Evolutionary conservation across 2,888 invertebrate genomes (phyloP).

Genomic region (Abscondita cerata): DNA sequence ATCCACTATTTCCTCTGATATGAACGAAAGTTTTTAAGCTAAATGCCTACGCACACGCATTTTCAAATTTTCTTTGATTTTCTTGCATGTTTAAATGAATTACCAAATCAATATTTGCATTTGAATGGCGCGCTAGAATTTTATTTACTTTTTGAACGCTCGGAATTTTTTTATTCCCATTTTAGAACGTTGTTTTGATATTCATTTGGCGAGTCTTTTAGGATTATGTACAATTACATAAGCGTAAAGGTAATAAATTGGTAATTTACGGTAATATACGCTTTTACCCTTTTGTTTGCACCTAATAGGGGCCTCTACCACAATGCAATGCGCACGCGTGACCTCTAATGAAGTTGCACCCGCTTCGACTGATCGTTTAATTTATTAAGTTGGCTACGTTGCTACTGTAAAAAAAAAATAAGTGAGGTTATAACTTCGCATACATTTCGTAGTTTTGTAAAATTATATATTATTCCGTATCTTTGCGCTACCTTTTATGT

Average conservation of each 20-base stretch:
- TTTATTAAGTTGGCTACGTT: conserved; percentile 1
- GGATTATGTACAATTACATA: not conserved
- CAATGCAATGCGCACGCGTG: conserved; percentile 50
- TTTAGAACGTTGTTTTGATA: no score
- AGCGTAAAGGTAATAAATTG: not conserved
- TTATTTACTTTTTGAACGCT: not conserved
- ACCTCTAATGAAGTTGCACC: conserved; percentile 47
- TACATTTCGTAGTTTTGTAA: no score
- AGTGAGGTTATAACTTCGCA: no score
- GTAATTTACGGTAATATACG: not conserved
- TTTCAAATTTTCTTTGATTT: not conserved
- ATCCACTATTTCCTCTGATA: no score
- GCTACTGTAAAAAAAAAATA: not conserved
- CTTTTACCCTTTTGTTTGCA: conserved; percentile 33
- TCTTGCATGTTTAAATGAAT: conserved; percentile 1
- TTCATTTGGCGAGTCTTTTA: no score
- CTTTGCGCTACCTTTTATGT: no score
- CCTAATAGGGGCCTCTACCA: conserved; percentile 54
- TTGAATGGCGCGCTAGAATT: conserved; percentile 5
- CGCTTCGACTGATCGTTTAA: not conserved
- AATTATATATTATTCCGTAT: no score
- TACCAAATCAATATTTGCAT: conserved; percentile 10
- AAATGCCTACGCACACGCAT: no score
- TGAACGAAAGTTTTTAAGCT: no score
- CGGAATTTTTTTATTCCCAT: not conserved